These are phyloP conservation scores for Andricus grossulariae DNA, from an alignment of 1,140 invertebrate genomes.

Conservation along the genomic window DNA sequence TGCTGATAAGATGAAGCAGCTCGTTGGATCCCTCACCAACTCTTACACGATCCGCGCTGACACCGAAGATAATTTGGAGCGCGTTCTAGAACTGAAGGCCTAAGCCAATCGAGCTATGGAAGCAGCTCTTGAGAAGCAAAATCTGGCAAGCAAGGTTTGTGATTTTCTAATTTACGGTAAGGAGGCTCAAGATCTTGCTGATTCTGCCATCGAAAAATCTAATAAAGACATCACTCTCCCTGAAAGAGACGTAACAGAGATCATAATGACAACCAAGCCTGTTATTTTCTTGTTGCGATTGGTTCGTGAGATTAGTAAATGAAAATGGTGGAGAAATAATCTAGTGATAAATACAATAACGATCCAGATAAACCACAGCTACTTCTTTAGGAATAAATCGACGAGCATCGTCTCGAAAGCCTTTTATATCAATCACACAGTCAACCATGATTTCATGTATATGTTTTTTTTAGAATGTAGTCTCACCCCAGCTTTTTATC, in stretches of 20 bases:
- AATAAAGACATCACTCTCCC: conserved; percentile 86
- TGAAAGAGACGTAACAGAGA: conserved; percentile 84
- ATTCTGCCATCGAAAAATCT: conserved; percentile 87
- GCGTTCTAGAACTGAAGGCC: conserved; percentile 85
- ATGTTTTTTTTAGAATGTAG: too few relatives aligned
- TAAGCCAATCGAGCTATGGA: conserved; percentile 87
- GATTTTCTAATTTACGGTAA: conserved; percentile 81
- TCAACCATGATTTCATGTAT: too few relatives aligned
- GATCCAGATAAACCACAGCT: too few relatives aligned
- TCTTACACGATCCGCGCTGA: conserved; percentile 92
- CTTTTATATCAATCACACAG: too few relatives aligned
- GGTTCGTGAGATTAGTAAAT: too few relatives aligned
- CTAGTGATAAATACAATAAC: too few relatives aligned
- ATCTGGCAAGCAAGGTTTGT: conserved; percentile 72
- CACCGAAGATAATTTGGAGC: conserved; percentile 85
- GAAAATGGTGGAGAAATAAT: too few relatives aligned
- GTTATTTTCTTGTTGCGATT: too few relatives aligned
- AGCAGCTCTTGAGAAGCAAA: conserved; percentile 64
- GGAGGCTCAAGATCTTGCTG: conserved; percentile 86
- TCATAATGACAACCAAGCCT: too few relatives aligned
- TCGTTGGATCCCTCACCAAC: conserved; percentile 90
- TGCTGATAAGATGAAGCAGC: conserved; percentile 89
- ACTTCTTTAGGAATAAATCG: too few relatives aligned
- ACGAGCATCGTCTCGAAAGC: too few relatives aligned
- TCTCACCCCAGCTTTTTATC: too few relatives aligned